These are phyloP conservation scores for Rhodeus uyekii DNA, from an alignment of 2,797 vertebrate genomes.

Conservation along the genomic window DNA sequence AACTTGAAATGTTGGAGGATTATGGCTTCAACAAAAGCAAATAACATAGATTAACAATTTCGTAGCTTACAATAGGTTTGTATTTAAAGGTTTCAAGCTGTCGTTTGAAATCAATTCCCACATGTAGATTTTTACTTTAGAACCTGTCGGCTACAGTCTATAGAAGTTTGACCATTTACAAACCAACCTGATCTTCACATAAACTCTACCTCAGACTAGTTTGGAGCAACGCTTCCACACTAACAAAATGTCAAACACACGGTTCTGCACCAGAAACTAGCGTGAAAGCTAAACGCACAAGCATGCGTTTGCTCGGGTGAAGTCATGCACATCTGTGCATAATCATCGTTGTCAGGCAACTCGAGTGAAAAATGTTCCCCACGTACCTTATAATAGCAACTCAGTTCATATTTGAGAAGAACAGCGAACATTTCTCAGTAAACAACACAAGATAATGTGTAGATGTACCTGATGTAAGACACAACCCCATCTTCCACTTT, in stretches of 20 bases:
- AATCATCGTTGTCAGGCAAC: conserved; percentile 36
- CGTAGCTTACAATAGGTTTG: too few species aligned
- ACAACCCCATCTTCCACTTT: conserved; percentile 84
- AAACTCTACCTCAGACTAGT: not conserved
- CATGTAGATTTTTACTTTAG: not conserved
- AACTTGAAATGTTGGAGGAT: not conserved
- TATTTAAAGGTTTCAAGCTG: not conserved
- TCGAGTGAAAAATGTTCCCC: not conserved
- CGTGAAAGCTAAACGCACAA: conserved; percentile 25
- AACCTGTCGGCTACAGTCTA: not conserved
- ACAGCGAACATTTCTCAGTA: not conserved
- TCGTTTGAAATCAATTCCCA: not conserved
- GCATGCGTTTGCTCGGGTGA: conserved; percentile 18
- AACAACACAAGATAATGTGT: not conserved
- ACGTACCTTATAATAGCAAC: not conserved
- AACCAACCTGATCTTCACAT: not conserved
- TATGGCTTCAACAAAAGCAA: not conserved
- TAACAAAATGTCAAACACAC: not conserved
- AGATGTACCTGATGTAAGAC: conserved; percentile 84
- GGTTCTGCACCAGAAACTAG: not conserved
- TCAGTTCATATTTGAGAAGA: not conserved
- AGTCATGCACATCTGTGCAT: conserved; percentile 21
- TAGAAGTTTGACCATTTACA: not conserved
- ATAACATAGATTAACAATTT: not conserved
- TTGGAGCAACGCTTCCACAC: not conserved